Evolutionary conservation across 2,888 invertebrate genomes (phyloP).

Genomic region (Scotopteryx bipunctaria): DNA sequence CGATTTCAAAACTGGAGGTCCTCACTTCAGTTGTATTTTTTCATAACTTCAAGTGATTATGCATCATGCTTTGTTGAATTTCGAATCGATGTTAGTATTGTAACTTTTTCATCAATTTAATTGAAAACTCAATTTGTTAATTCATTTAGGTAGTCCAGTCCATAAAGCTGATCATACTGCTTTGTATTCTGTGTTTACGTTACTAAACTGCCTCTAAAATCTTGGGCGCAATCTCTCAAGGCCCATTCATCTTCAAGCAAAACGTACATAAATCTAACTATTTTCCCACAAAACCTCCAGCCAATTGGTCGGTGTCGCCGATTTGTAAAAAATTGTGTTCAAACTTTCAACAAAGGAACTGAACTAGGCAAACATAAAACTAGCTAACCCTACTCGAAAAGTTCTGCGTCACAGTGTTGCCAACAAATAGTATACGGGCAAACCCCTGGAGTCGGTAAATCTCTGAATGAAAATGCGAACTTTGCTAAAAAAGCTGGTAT

Average conservation of each 20-base stretch:
- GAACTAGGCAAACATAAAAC: slow-evolving; percentile 25
- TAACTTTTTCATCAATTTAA: too few species aligned
- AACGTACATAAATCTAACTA: neutral
- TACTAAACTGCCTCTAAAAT: too few species aligned
- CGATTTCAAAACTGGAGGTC: too few species aligned
- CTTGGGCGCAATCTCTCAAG: neutral
- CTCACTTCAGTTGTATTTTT: too few species aligned
- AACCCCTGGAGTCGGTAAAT: slow-evolving; percentile 28
- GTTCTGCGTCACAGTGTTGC: slow-evolving; percentile 25
- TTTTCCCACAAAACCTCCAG: slow-evolving; percentile 8
- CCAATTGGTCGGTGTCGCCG: slow-evolving; percentile 15
- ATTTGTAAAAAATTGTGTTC: slow-evolving; percentile 24
- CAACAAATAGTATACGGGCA: slow-evolving; percentile 23
- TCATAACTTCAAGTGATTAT: too few species aligned
- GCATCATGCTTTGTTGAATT: too few species aligned
- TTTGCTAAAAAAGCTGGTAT: slow-evolving; percentile 17
- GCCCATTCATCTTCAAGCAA: neutral
- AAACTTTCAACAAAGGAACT: slow-evolving; percentile 28
- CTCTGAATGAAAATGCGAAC: slow-evolving; percentile 25
- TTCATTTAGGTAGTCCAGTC: too few species aligned
- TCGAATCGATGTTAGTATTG: too few species aligned
- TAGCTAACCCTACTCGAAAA: slow-evolving; percentile 29
- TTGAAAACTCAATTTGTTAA: too few species aligned
- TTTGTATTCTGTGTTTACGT: too few species aligned
- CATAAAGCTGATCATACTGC: too few species aligned